A percentile compares a stretch with the other conserved stretches of the same genome.
These are phyloP conservation scores for Pteronura brasiliensis DNA, from an alignment of 2,113 vertebrate genomes.

Conservation along the genomic window DNA sequence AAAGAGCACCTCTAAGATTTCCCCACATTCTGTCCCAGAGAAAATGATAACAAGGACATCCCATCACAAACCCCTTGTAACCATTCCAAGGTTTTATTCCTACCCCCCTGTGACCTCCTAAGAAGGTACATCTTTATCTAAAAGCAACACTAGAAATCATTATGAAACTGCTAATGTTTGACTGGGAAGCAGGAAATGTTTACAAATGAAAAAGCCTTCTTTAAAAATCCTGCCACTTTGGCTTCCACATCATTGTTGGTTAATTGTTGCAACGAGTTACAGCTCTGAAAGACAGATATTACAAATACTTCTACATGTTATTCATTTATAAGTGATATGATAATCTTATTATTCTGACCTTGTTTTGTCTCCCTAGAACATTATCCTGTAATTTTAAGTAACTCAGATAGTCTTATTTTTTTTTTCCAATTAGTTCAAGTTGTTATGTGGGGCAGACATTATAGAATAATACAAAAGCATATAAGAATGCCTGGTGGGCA, in stretches of 20 bases:
- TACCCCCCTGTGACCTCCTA: not conserved
- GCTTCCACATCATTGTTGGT: not conserved
- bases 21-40: slow-evolving; percentile 39
- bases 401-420: slow-evolving; percentile 45
- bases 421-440: slow-evolving; percentile 66
- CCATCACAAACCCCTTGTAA: not conserved
- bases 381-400: slow-evolving; percentile 26
- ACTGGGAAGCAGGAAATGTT: not conserved
- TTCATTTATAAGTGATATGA: not conserved
- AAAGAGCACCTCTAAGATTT: slow-evolving; percentile 53
- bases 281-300: not conserved
- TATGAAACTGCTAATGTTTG: not conserved
- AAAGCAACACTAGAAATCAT: not conserved
- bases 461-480: slow-evolving; percentile 55
- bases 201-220: not conserved
- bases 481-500: slow-evolving; percentile 62
- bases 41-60: not conserved
- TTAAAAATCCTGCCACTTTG: not conserved
- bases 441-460: slow-evolving; percentile 45
- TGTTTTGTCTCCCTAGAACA: not conserved
- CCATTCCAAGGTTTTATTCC: not conserved
- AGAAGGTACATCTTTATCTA: not conserved
- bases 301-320: not conserved
- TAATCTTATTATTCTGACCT: not conserved
- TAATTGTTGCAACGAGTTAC: not conserved